phyloP scores from a whole-genome alignment of 2,888 invertebrate genomes.

The Alcis repandata region DNA sequence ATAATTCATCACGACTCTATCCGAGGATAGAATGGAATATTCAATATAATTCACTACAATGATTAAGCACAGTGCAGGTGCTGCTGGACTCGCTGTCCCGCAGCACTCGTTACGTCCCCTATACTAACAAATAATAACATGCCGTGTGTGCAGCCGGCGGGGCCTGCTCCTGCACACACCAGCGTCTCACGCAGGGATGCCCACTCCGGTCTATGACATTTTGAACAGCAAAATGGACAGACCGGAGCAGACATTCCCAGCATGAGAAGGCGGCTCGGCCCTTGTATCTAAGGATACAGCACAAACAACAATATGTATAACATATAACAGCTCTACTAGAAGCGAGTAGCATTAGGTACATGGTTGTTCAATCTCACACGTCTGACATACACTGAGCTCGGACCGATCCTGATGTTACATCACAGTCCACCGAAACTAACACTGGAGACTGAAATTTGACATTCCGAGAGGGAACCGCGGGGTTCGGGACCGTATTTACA shows the following conservation, averaged over 20 bases:
- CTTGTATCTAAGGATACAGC: constrained; percentile 67
- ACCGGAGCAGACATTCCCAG: constrained; percentile 52
- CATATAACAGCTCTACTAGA: constrained; percentile 78
- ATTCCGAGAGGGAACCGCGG: constrained; percentile 63
- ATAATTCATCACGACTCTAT: constrained; percentile 79
- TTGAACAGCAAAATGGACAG: constrained; percentile 63
- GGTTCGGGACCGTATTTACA: constrained; percentile 77
- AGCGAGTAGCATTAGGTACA: constrained; percentile 81
- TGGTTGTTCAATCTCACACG: constrained; percentile 70
- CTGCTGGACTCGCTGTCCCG: constrained; percentile 47
- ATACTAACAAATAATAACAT: constrained; percentile 79
- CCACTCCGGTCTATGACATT: constrained; percentile 55
- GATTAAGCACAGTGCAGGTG: constrained; percentile 68
- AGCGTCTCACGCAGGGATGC: constrained; percentile 50
- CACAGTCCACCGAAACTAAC: constrained; percentile 70
- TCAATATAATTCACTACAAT: constrained; percentile 79
- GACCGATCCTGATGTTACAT: constrained; percentile 66
- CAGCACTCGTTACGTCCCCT: constrained; percentile 60
- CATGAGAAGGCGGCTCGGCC: constrained; percentile 53
- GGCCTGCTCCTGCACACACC: constrained; percentile 52
- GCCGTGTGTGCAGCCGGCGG: constrained; percentile 54
- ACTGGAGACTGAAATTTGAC: constrained; percentile 69
- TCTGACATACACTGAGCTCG: constrained; percentile 62
- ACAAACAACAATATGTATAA: constrained; percentile 75
- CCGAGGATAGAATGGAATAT: constrained; percentile 76